These are phyloP conservation scores for Danio tinwini DNA, from an alignment of 2,797 vertebrate genomes.

Conservation along the genomic window DNA sequence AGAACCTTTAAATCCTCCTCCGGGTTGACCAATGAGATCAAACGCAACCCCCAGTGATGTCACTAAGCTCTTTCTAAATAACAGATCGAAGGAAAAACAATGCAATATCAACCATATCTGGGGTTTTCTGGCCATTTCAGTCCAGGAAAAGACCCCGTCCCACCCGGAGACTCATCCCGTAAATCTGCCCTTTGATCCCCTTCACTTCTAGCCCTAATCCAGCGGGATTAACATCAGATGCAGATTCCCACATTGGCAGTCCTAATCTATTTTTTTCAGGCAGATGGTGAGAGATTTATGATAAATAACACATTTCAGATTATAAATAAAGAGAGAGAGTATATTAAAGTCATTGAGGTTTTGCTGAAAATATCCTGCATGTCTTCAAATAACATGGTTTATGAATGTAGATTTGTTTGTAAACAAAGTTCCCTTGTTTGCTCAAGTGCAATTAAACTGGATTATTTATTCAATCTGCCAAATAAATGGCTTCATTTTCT, in stretches of 20 bases:
- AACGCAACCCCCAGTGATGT: slow-evolving; percentile 16
- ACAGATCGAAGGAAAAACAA: neutral
- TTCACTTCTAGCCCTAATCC: slow-evolving; percentile 69
- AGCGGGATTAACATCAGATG: slow-evolving; percentile 70
- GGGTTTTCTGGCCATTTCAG: slow-evolving; percentile 42
- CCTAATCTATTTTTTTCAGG: slow-evolving; percentile 67
- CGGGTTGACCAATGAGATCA: slow-evolving; percentile 51
- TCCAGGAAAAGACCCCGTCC: slow-evolving; percentile 27
- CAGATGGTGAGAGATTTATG: slow-evolving; percentile 55
- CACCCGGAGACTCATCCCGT: slow-evolving; percentile 63
- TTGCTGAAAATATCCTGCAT: neutral
- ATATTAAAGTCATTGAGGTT: neutral
- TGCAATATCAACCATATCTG: neutral
- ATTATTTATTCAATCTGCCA: no score
- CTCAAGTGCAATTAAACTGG: neutral
- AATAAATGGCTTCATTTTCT: no score
- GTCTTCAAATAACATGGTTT: neutral
- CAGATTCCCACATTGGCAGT: slow-evolving; percentile 64
- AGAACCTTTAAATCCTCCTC: slow-evolving; percentile 55
- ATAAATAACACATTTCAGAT: slow-evolving; percentile 38
- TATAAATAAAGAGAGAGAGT: neutral
- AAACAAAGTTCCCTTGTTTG: slow-evolving; percentile 10
- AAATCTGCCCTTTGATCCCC: slow-evolving; percentile 60
- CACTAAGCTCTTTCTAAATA: slow-evolving; percentile 48
- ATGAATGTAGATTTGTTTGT: neutral